Evolutionary conservation across 2,888 invertebrate genomes (phyloP).

Genomic region (Calameuta filiformis): DNA sequence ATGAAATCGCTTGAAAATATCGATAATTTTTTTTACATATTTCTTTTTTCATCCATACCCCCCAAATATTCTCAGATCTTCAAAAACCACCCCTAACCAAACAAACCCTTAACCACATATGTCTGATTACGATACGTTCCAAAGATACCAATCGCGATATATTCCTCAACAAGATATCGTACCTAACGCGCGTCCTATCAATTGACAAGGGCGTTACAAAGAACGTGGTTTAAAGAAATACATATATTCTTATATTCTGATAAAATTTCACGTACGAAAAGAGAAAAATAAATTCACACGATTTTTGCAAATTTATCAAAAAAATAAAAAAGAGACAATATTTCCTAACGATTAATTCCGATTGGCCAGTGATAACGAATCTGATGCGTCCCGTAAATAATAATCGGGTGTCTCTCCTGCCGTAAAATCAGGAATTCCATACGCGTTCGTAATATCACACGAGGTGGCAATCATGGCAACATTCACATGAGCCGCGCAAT

Average conservation of each 20-base stretch:
- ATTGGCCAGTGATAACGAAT: neutral
- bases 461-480: slow-evolving; percentile 63
- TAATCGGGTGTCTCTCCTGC: neutral
- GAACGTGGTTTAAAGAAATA: too few species aligned
- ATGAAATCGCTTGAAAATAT: neutral
- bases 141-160: neutral
- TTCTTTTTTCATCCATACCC: neutral
- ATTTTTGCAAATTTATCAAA: neutral
- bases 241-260: too few species aligned
- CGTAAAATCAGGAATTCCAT: slow-evolving; percentile 58
- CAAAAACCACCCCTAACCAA: neutral
- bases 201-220: too few species aligned
- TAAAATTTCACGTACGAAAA: neutral
- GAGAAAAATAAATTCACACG: neutral
- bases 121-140: neutral
- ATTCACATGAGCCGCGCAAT: slow-evolving; percentile 46
- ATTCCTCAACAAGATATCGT: neutral
- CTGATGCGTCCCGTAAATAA: neutral
- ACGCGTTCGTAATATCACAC: slow-evolving; percentile 49
- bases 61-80: neutral
- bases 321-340: neutral
- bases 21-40: neutral
- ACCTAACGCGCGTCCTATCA: neutral
- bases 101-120: neutral
- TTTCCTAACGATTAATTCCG: neutral